Percentiles rank a stretch among this genome's conserved stretches.
Conservation (phyloP, 2,888 invertebrate genomes). For the Pachliopta kotzebuea region DNA sequence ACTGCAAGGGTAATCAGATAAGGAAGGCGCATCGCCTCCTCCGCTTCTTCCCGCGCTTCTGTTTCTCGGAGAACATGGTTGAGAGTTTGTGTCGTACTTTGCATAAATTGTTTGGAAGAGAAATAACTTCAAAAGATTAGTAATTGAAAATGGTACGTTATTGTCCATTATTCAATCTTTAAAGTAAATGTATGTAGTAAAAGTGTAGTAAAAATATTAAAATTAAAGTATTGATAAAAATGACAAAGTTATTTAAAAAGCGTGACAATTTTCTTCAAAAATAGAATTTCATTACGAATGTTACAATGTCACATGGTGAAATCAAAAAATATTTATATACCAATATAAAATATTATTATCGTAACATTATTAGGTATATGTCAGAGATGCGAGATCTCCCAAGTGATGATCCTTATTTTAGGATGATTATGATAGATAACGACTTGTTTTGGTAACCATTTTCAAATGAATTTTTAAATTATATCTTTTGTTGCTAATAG, state of each 20-base stretch:
- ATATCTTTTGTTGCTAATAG: no score
- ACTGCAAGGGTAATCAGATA: conserved; percentile 42
- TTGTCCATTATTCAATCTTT: conserved; percentile 35
- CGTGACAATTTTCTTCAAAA: conserved; percentile 15
- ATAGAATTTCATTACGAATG: conserved; percentile 4
- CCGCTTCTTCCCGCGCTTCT: conserved; percentile 35
- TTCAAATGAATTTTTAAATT: no score
- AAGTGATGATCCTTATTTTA: neutral
- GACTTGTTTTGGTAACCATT: neutral
- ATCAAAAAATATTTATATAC: neutral
- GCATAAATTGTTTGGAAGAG: conserved; percentile 61
- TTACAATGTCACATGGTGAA: neutral
- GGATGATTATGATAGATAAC: neutral
- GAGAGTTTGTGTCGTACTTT: conserved; percentile 46
- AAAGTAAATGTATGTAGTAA: conserved; percentile 19
- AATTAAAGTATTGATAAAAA: conserved; percentile 26
- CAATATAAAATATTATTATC: neutral
- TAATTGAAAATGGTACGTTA: conserved; percentile 41
- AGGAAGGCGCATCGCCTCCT: conserved; percentile 42
- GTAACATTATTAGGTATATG: neutral
- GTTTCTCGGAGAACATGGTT: conserved; percentile 43
- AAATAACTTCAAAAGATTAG: conserved; percentile 53
- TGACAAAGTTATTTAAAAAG: conserved; percentile 9
- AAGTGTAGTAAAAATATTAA: conserved; percentile 16
- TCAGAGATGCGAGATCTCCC: no score